Evolutionary conservation across 1,140 invertebrate genomes (phyloP), one percentile per base, ranked within the genome.

Genomic region (Leptopilina boulardi): DNA sequence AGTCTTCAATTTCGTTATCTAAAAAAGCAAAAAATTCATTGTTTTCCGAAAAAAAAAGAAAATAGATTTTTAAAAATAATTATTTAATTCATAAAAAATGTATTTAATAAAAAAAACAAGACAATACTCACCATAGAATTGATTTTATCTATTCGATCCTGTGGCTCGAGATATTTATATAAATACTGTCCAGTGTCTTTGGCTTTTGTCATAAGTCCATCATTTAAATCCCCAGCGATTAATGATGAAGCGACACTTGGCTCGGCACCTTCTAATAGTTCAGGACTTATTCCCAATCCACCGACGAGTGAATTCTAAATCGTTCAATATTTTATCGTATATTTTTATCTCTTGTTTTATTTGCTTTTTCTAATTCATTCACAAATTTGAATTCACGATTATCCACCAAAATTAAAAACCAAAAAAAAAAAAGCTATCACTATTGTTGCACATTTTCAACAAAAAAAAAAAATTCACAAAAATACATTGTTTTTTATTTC

Each of bases 121-220:
- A 71, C 42, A 1, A 76, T n/a, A n/a, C 15, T 91, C 88, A 95
- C 95, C 94, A 95, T 94, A 2, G 91, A 86, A 87, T 95, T 94
- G 81, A 96, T 94, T 85, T 94, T 94, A 15, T 93, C 91, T 54
- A 94, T 91, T 71, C 94, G 90, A 74, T 94, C 92, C 15, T 92
- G 85, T 1, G 93, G 91, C 10, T 93, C 89, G 82, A 95, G 89
- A 79, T 92, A 90, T 34, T 92, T 91, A 85, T 95, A 96, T 15
- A 97, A 92, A 83, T 95, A 93, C 81, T 94, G 94, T 15, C 96
- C 96, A 51, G 93, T 94, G 82, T 96, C 94, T 88, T 96, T 95
- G 0, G 96, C 96, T 75, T 94, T 92, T 30, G 95, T 94, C 89
- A 97, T 95, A 79, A 97, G 92, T 79, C 93, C 92, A 83, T 97